Conservation (phyloP, 2,797 vertebrate species). For the Macroramphosus scolopax region DNA sequence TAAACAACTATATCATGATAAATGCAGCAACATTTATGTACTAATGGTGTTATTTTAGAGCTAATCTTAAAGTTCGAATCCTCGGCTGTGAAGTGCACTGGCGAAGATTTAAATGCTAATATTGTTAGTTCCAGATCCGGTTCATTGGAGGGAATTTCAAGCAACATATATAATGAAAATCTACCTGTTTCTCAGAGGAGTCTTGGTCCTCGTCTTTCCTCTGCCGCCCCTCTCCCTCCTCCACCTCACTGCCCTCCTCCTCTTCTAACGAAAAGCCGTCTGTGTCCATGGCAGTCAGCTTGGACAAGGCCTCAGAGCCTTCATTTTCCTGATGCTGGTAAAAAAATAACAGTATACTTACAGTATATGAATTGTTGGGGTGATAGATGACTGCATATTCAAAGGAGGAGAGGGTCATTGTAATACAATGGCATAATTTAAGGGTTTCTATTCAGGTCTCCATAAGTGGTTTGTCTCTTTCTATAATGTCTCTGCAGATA, state of each 20-base stretch:
- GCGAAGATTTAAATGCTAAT: background rate
- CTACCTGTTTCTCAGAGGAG: conserved; percentile 46
- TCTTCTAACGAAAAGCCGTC: conserved; percentile 86
- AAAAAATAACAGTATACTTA: too few relatives aligned
- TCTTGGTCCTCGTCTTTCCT: conserved; percentile 37
- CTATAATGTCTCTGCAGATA: conserved; percentile 44
- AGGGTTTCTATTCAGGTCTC: too few relatives aligned
- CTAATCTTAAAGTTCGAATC: background rate
- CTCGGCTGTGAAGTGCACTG: too few relatives aligned
- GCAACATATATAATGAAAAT: conserved; percentile 2
- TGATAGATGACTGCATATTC: too few relatives aligned
- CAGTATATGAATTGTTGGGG: too few relatives aligned
- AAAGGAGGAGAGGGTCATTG: too few relatives aligned
- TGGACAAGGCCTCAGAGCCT: conserved; percentile 80
- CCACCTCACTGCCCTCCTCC: conserved; percentile 76
- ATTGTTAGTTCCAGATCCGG: too few relatives aligned
- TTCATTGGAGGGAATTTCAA: background rate
- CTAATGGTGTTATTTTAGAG: background rate
- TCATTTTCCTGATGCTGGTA: conserved; percentile 69
- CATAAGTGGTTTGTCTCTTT: too few relatives aligned
- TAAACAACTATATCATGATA: background rate
- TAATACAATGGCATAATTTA: too few relatives aligned
- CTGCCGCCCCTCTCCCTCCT: conserved; percentile 73
- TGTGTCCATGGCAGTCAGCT: conserved; percentile 83
- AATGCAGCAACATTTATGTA: background rate